Percentiles rank a stretch among this genome's conserved stretches.
Evolutionary conservation across 2,113 vertebrate species (phyloP).

Genomic region (Murina feae): DNA sequence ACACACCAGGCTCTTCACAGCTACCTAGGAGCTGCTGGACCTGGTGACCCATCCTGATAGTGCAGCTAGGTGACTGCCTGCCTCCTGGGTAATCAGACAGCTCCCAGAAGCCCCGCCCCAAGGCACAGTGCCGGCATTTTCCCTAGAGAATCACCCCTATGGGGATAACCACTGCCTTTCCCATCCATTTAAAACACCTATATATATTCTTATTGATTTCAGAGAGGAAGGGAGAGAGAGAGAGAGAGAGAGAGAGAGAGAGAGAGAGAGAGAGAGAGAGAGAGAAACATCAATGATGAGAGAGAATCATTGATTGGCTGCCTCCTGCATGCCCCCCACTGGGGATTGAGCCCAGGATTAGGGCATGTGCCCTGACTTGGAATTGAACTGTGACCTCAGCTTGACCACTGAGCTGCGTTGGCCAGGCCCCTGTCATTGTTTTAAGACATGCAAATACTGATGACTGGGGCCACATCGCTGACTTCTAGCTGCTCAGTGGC

Average conservation of each 20-base stretch:
- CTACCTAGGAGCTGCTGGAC: neutral
- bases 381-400: too few species aligned
- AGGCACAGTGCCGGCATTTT: neutral
- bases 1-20: neutral
- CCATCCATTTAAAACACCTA: too few species aligned
- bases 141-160: neutral
- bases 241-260: too few species aligned
- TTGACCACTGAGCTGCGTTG: too few species aligned
- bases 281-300: too few species aligned
- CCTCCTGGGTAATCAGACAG: neutral
- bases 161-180: neutral
- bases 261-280: too few species aligned
- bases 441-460: neutral
- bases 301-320: too few species aligned
- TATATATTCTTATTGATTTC: too few species aligned
- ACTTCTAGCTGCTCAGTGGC: neutral
- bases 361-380: too few species aligned
- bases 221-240: too few species aligned
- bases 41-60: rapidly evolving
- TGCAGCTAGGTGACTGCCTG: neutral
- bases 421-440: neutral
- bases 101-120: neutral
- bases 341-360: too few species aligned
- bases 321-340: too few species aligned
- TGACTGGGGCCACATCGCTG: neutral